phyloP scores from a whole-genome alignment of 2,797 vertebrate species.

The Hippopotamyrus pictus region DNA sequence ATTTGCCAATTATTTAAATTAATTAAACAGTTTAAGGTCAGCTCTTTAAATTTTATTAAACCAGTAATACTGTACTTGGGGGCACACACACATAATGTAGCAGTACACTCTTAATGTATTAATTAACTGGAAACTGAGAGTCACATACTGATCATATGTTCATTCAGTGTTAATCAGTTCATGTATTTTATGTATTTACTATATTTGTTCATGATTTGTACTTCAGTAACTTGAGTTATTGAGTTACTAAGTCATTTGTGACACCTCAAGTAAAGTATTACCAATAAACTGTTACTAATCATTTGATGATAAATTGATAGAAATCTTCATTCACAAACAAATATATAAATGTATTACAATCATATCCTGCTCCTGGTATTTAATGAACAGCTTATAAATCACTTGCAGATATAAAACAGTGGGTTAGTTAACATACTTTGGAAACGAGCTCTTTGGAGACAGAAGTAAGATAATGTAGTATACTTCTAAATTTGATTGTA shows the following conservation, averaged over 20 bases:
- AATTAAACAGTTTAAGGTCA: background rate
- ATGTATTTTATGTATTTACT: background rate
- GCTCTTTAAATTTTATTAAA: background rate
- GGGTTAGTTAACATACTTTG: background rate
- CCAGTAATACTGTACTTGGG: background rate
- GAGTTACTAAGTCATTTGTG: background rate
- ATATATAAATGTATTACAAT: background rate
- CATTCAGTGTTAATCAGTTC: background rate
- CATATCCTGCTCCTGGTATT: background rate
- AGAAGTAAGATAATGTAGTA: background rate
- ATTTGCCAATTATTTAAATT: background rate
- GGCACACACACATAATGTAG: background rate
- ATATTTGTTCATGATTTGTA: background rate
- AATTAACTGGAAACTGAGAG: background rate
- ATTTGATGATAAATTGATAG: background rate
- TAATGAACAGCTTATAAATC: background rate
- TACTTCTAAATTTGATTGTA: background rate
- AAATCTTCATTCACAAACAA: background rate
- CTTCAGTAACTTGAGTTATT: background rate
- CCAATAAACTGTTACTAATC: background rate
- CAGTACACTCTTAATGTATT: background rate
- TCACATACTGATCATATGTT: background rate
- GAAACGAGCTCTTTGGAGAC: background rate
- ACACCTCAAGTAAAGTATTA: background rate
- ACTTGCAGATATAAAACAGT: background rate